A percentile compares a stretch with the other conserved stretches of the same genome.
phyloP scores from a whole-genome alignment of 2,888 invertebrate genomes.

The Pristionchus japonicus region DNA sequence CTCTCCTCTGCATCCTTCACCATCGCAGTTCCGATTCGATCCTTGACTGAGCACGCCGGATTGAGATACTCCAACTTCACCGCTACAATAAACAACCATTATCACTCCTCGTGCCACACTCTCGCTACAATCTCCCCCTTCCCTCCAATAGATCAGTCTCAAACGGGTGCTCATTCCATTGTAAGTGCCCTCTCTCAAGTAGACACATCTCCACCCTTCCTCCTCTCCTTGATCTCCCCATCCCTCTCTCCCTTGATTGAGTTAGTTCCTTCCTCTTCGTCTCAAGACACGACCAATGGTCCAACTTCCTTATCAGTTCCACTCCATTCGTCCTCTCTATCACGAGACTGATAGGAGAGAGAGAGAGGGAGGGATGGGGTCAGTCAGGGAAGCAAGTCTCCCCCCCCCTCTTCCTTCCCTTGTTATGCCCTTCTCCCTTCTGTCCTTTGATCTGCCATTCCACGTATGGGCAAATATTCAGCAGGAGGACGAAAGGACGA shows the following conservation, averaged over 20 bases:
- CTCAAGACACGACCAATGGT: not conserved
- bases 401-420: not conserved
- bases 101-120: not conserved
- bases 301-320: not conserved
- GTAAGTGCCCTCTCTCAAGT: not conserved
- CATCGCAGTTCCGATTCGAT: slow-evolving; percentile 74
- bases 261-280: not conserved
- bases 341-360: slow-evolving; percentile 15
- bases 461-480: not conserved
- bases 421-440: not conserved
- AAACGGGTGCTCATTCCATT: not conserved
- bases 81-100: slow-evolving; percentile 57
- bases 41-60: slow-evolving; percentile 74
- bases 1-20: slow-evolving; percentile 68
- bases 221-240: not conserved
- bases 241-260: not conserved
- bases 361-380: not conserved
- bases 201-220: not conserved
- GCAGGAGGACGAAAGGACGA: not conserved
- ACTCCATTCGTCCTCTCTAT: not conserved
- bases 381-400: not conserved
- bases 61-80: slow-evolving; percentile 73
- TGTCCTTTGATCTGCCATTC: not conserved
- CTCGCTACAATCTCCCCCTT: not conserved
- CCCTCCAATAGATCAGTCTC: not conserved